A percentile compares a stretch with the other conserved stretches of the same genome.
phyloP scores from a whole-genome alignment of 1,140 invertebrate genomes.

The Myzus persicae region DNA sequence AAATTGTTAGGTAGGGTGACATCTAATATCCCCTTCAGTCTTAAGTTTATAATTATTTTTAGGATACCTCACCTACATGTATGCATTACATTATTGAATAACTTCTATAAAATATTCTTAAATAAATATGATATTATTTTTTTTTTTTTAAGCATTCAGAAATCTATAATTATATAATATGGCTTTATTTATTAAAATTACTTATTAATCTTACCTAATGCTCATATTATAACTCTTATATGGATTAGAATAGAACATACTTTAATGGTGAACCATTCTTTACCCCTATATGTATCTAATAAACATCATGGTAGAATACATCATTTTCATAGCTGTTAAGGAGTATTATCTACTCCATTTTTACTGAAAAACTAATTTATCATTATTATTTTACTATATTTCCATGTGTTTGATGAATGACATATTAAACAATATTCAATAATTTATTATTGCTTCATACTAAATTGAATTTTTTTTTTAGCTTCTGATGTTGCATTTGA shows the following conservation, averaged over 20 bases:
- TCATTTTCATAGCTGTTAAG: background rate
- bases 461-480: background rate
- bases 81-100: background rate
- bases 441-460: background rate
- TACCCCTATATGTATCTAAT: background rate
- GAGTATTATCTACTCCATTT: background rate
- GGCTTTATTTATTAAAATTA: background rate
- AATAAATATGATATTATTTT: background rate
- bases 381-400: background rate
- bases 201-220: background rate
- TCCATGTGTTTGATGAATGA: background rate
- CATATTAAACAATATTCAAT: background rate
- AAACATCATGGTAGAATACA: background rate
- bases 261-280: background rate
- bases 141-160: background rate
- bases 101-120: too few species aligned
- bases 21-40: too few species aligned
- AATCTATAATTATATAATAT: background rate
- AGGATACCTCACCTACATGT: too few species aligned
- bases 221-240: background rate
- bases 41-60: background rate
- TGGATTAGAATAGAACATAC: background rate
- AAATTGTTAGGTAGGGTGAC: background rate
- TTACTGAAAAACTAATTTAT: background rate
- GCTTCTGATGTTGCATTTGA: slow-evolving; percentile 31